Evolutionary conservation across 2,797 vertebrate species (phyloP).

Genomic region (Vireo griseus): DNA sequence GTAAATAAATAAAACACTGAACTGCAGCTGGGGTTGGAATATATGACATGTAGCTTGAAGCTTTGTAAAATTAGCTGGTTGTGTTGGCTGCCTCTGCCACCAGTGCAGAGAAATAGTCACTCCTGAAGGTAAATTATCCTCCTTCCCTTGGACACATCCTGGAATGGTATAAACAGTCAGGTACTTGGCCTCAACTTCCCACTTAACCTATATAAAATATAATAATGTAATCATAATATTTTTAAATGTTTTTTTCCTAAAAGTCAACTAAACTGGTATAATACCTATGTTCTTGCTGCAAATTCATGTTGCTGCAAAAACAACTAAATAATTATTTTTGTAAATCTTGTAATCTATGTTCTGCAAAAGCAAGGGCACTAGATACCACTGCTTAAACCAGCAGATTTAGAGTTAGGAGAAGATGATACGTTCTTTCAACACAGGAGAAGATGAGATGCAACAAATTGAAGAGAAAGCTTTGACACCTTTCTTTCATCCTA

Average conservation of each 20-base stretch:
- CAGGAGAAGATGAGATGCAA: background rate
- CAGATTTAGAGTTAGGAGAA: background rate
- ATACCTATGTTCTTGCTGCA: background rate
- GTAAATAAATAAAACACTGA: constrained; percentile 7
- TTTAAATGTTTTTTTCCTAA: background rate
- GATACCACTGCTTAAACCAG: background rate
- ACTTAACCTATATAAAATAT: background rate
- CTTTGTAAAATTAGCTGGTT: background rate
- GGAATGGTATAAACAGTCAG: background rate
- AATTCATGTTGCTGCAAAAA: background rate
- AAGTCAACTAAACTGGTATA: background rate
- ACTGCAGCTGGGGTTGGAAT: background rate
- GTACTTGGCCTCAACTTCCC: background rate
- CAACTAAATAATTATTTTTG: background rate
- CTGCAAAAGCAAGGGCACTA: background rate
- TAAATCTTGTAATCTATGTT: background rate
- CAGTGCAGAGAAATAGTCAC: background rate
- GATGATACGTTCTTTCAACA: background rate
- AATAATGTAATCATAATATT: background rate
- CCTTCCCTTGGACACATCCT: background rate
- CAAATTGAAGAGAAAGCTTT: background rate
- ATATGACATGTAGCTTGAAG: background rate
- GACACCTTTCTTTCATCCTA: background rate
- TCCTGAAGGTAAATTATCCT: background rate
- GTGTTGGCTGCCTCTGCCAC: background rate